Evolutionary conservation across 2,797 vertebrate genomes (phyloP).

Genomic region (Mionectes olivaceus): DNA sequence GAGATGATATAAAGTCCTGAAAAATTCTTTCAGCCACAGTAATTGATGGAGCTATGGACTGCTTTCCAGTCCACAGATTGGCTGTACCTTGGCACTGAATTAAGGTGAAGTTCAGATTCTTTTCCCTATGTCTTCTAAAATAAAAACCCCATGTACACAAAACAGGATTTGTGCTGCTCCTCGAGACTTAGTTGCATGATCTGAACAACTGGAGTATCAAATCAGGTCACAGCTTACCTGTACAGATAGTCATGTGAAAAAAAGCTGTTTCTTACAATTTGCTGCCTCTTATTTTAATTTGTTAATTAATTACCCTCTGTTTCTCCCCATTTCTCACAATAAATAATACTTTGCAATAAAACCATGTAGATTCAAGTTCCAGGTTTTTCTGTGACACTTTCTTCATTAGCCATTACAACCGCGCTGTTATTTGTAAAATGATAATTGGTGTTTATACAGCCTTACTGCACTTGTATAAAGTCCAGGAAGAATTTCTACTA

Average conservation of each 20-base stretch:
- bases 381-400: background rate
- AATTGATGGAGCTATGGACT: background rate
- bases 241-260: background rate
- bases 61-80: background rate
- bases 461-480: background rate
- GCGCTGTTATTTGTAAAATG: background rate
- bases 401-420: background rate
- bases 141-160: background rate
- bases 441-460: background rate
- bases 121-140: background rate
- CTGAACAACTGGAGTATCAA: background rate
- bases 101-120: background rate
- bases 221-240: background rate
- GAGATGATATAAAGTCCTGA: background rate
- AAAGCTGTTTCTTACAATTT: background rate
- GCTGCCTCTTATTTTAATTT: background rate
- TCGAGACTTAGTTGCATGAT: background rate
- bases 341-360: conserved; percentile 8
- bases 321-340: background rate
- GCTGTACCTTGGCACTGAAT: background rate
- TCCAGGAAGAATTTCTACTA: background rate
- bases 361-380: background rate
- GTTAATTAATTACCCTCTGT: conserved; percentile 10
- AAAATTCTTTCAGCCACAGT: background rate
- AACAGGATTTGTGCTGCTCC: background rate